Evolutionary conservation across 2,113 vertebrate genomes (phyloP).

Genomic region (Corynorhinus townsendii): DNA sequence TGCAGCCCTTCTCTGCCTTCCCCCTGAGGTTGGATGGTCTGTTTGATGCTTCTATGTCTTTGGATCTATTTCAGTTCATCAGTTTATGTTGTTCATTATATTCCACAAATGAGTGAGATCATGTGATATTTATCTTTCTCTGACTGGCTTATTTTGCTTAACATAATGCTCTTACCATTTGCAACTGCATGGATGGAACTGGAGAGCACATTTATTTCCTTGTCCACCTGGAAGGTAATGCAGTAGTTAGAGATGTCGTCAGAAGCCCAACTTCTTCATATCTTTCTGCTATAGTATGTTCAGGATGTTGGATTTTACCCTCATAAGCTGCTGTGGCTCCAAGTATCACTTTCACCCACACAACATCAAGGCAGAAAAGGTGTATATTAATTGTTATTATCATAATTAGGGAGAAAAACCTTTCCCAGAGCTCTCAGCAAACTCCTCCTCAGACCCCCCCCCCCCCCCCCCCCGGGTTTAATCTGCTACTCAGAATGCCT

Average conservation of each 20-base stretch:
- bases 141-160: no score
- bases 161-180: no score
- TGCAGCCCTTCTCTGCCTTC: no score
- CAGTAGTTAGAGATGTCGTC: not conserved
- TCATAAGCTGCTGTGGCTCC: not conserved
- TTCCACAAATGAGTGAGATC: no score
- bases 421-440: not conserved
- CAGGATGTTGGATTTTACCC: not conserved
- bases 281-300: not conserved
- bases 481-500: not conserved
- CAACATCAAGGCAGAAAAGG: not conserved
- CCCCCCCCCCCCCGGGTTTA: not conserved
- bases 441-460: not conserved
- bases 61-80: no score
- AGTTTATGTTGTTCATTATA: no score
- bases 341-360: not conserved
- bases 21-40: no score
- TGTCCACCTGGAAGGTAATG: not conserved
- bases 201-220: not conserved
- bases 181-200: no score
- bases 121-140: no score
- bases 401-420: not conserved
- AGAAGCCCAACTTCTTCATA: not conserved
- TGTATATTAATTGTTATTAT: not conserved
- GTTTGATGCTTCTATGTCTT: no score